Base-by-base conservation (phyloP, 1,140 invertebrate species). In the Ladona fulva region DNA sequence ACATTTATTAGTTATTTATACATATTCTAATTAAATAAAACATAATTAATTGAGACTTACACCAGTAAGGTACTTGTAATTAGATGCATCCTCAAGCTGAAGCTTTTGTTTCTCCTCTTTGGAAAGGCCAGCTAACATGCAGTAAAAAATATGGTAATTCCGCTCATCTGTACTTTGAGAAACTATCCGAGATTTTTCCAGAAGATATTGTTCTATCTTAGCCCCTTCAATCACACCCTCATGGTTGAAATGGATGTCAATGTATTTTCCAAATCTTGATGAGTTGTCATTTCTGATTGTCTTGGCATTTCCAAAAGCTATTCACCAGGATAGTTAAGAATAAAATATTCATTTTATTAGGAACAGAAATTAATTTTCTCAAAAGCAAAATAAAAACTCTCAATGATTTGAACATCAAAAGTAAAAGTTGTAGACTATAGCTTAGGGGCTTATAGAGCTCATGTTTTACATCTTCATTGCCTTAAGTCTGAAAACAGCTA, bases 141-240 rank as follows among this genome's bases (percentile, higher is more conserved):
- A 93, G 85, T 98, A 98, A 85, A 98, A 98, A 80, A 98, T 95
- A 82, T 98, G 96, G 84, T 98, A 98, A 85, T 98, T 98, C 80
- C 96, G 89, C 85, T 99, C 97, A 78, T 95, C 94, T 29, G 89
- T 87, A 80, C 92, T 95, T 83, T 97, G 95, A 42, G 91, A 91
- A 16, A 98, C 95, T 59, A 99, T 94, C 59, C 97, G 87, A 19
- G 95, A 97, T 85, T 98, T 98, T 84, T 99, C 97, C 79, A 99
- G 86, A 42, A 99, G 86, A 87, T 98, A 99, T 83, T 98, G 96
- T 80, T 98, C 95, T 76, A 99, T 98, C 83, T 92, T 92, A 0
- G 96, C 97, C 0, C 96, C 96, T 86, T 97, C 94, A 79, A 99
- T 98, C 11, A 90, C 87, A 25, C 96, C 96, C 75, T 91, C 87